phyloP scores from a whole-genome alignment of 2,113 vertebrate genomes.

The Myrmophylax atrothorax region DNA sequence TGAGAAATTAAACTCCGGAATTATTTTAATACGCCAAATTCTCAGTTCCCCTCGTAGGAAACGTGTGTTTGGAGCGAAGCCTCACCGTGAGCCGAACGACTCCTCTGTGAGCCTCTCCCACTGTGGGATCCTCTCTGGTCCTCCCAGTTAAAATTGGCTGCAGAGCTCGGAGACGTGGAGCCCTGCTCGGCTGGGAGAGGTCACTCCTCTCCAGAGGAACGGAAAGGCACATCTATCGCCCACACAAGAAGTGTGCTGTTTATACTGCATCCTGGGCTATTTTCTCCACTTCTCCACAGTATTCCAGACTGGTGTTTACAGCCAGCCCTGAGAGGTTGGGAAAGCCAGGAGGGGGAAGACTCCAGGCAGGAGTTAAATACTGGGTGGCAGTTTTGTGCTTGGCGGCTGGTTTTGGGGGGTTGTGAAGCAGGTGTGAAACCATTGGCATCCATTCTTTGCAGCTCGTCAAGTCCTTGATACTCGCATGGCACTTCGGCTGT shows the following conservation, averaged over 20 bases:
- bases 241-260: slow-evolving; percentile 21
- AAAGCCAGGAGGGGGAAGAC: background rate
- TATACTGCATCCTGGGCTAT: background rate
- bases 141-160: background rate
- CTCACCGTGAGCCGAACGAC: background rate
- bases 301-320: background rate
- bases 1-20: background rate
- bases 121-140: background rate
- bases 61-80: background rate
- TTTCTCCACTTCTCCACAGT: background rate
- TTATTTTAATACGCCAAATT: background rate
- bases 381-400: background rate
- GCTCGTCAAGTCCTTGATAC: background rate
- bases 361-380: background rate
- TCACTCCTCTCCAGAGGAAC: slow-evolving; percentile 5
- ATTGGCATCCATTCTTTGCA: background rate
- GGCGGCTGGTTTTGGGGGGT: background rate
- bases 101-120: background rate
- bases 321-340: background rate
- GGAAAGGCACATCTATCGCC: slow-evolving; percentile 35
- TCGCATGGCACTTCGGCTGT: rapidly evolving
- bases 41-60: background rate
- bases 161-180: background rate
- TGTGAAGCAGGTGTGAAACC: slow-evolving; percentile 36
- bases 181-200: background rate